phyloP scores from a whole-genome alignment of 2,797 vertebrate species.

The Epinephelus coioides region DNA sequence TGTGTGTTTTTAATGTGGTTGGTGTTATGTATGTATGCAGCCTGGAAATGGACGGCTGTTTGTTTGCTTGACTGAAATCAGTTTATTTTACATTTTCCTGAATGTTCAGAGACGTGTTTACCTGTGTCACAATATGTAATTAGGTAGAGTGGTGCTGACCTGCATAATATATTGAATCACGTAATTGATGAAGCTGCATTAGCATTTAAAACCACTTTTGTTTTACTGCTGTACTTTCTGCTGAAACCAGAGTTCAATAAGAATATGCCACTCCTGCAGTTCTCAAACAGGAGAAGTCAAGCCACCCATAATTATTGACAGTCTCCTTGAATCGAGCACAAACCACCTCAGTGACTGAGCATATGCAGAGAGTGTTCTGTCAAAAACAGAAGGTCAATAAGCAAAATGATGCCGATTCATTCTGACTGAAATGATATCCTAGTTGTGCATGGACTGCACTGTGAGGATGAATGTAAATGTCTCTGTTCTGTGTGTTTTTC shows the following conservation, averaged over 20 bases:
- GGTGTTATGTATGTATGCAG: neutral
- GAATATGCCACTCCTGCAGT: slow-evolving; percentile 16
- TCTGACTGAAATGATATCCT: neutral
- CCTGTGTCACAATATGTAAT: neutral
- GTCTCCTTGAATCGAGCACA: neutral
- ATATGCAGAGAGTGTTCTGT: neutral
- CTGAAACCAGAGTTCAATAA: slow-evolving; percentile 17
- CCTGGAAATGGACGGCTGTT: neutral
- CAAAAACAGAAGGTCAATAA: neutral
- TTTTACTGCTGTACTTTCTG: slow-evolving; percentile 6
- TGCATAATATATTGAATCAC: slow-evolving; percentile 9
- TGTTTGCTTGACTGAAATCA: slow-evolving; percentile 1
- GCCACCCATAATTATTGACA: slow-evolving; percentile 6
- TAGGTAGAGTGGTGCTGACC: neutral
- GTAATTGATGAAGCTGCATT: neutral
- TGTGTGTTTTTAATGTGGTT: neutral
- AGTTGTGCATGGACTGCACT: neutral
- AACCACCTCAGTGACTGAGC: slow-evolving; percentile 2
- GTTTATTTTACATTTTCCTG: neutral
- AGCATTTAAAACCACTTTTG: neutral
- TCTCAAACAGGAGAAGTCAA: slow-evolving; percentile 14
- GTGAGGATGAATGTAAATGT: slow-evolving; percentile 1
- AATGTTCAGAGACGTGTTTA: slow-evolving; percentile 23
- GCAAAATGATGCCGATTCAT: neutral
- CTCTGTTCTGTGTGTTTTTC: slow-evolving; percentile 33